Conservation (phyloP, 2,888 invertebrate genomes). For the Zygothrica quintamaculata region DNA sequence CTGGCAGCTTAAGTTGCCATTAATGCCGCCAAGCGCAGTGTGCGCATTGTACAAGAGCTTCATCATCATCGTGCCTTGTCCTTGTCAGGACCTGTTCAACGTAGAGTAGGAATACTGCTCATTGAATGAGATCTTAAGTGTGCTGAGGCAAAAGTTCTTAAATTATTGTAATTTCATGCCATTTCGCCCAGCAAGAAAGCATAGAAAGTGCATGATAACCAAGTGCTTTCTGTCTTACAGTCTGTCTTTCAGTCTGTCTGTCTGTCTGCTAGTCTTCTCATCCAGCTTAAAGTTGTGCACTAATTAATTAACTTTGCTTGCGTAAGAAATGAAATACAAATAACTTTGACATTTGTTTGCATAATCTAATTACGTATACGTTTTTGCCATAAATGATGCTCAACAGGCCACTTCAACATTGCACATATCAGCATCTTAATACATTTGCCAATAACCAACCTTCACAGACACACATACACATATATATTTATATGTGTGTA, state of each 20-base stretch:
- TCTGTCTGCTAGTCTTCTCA: background rate
- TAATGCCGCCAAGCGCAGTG: conserved; percentile 44
- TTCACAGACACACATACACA: too few relatives aligned
- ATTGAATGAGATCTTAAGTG: conserved; percentile 47
- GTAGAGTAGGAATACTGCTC: background rate
- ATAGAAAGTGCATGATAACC: conserved; percentile 5
- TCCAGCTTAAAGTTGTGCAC: conserved; percentile 51
- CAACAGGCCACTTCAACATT: conserved; percentile 37
- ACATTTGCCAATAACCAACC: conserved; percentile 12
- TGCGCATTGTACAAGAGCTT: conserved; percentile 24
- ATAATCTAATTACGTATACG: conserved; percentile 66
- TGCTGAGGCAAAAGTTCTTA: conserved; percentile 61
- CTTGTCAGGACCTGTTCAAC: conserved; percentile 1
- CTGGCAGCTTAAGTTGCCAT: conserved; percentile 63
- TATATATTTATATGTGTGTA: background rate
- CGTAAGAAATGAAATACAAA: conserved; percentile 76
- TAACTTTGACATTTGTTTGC: conserved; percentile 76
- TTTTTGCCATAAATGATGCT: conserved; percentile 52
- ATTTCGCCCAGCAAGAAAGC: conserved; percentile 15
- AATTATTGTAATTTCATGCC: conserved; percentile 70
- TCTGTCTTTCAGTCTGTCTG: background rate
- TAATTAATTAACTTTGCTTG: conserved; percentile 79
- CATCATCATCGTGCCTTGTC: conserved; percentile 18
- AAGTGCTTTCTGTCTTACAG: background rate
- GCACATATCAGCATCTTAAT: conserved; percentile 18